Evolutionary conservation across 2,113 vertebrate species (phyloP).

Genomic region (Charadrius vociferus): DNA sequence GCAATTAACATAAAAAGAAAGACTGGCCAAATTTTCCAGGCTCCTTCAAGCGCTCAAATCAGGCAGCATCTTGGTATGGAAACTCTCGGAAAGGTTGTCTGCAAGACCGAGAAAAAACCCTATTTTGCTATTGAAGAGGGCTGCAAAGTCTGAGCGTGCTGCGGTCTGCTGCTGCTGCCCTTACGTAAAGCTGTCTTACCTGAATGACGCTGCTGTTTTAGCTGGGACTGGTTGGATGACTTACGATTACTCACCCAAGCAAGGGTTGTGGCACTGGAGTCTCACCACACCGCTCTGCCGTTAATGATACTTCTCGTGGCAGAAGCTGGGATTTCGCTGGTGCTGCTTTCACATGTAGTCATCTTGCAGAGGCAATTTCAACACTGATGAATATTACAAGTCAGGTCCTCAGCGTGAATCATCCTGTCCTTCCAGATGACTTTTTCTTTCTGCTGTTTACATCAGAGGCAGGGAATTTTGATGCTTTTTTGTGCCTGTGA

Average conservation of each 20-base stretch:
- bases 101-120: neutral
- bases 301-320: constrained; percentile 30
- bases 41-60: neutral
- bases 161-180: neutral
- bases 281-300: neutral
- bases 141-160: neutral
- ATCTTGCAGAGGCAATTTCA: constrained; percentile 43
- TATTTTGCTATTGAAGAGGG: neutral
- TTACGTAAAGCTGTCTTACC: neutral
- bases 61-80: neutral
- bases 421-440: constrained; percentile 58
- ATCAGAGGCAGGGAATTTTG: constrained; percentile 60
- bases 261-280: constrained; percentile 15
- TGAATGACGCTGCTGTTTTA: constrained; percentile 24
- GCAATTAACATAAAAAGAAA: neutral
- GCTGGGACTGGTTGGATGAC: neutral
- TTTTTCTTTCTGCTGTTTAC: constrained; percentile 68
- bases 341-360: constrained; percentile 50
- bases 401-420: constrained; percentile 47
- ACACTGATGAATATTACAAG: constrained; percentile 51
- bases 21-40: neutral
- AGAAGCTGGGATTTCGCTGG: constrained; percentile 30
- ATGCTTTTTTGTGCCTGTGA: constrained; percentile 35
- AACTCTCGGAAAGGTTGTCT: neutral
- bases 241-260: neutral